These are phyloP conservation scores for Procapra przewalskii DNA, from an alignment of 2,113 vertebrate species.

Conservation along the genomic window DNA sequence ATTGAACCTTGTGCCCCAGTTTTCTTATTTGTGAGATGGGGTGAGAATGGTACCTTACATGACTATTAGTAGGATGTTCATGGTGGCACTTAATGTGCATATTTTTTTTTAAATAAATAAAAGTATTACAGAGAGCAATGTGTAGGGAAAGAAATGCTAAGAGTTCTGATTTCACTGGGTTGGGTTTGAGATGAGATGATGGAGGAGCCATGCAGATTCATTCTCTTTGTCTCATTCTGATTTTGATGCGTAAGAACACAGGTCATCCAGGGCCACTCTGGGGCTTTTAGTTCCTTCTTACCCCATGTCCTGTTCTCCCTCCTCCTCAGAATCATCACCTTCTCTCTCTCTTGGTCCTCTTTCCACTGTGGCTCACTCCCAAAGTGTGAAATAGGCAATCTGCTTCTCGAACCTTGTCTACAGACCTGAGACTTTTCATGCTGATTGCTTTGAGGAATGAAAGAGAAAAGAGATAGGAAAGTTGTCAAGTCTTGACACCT, in stretches of 20 bases:
- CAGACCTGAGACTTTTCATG: not conserved
- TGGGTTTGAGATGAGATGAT: not conserved
- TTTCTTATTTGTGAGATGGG: not conserved
- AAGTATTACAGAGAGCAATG: not conserved
- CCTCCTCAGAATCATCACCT: not conserved
- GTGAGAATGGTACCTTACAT: not conserved
- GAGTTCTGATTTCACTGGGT: not conserved
- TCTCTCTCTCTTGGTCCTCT: not conserved
- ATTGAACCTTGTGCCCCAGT: not conserved
- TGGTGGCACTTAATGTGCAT: not conserved
- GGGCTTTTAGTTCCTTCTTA: not conserved
- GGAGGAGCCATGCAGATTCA: not conserved
- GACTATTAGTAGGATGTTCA: not conserved
- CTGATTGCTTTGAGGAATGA: not conserved
- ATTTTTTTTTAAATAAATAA: not conserved
- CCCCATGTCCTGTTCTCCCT: not conserved
- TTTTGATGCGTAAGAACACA: not conserved
- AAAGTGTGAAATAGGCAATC: not conserved
- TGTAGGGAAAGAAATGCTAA: not conserved
- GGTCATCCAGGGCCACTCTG: no score
- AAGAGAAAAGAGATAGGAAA: not conserved
- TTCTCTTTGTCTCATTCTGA: not conserved
- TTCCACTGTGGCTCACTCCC: fast-evolving
- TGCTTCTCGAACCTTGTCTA: not conserved
- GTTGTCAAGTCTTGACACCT: not conserved